These are phyloP conservation scores for Mustela lutreola DNA, from an alignment of 2,113 vertebrate genomes.

Conservation along the genomic window DNA sequence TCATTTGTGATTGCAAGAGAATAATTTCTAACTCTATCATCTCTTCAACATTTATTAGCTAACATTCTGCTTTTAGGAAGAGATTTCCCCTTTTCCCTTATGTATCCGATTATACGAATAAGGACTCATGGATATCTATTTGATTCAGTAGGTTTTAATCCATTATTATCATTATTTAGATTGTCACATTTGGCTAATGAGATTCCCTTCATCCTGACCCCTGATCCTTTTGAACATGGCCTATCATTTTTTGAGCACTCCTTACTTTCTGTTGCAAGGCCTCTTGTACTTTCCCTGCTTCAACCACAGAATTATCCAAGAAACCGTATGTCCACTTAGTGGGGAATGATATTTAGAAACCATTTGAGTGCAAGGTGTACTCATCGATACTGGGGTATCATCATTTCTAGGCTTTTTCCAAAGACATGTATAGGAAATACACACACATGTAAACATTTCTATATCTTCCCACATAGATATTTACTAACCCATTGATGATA, in stretches of 20 bases:
- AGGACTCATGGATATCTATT: not conserved
- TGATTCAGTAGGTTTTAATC: not conserved
- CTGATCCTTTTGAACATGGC: not conserved
- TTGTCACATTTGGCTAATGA: not conserved
- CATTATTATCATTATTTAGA: not conserved
- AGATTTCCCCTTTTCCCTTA: not conserved
- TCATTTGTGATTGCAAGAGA: constrained; percentile 61
- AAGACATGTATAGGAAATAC: not conserved
- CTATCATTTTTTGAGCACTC: not conserved
- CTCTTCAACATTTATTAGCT: not conserved
- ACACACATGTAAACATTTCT: not conserved
- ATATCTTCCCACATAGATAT: not conserved
- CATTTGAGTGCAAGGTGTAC: not conserved
- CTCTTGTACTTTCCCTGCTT: not conserved
- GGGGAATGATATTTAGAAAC: constrained; percentile 3
- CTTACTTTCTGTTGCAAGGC: not conserved
- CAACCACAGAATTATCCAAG: not conserved
- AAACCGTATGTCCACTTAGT: not conserved
- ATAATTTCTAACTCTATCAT: constrained; percentile 18
- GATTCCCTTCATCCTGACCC: not conserved
- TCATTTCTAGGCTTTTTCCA: not conserved
- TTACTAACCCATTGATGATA: not conserved
- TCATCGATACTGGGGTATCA: not conserved
- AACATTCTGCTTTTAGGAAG: not conserved
- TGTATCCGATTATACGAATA: constrained; percentile 36